phyloP scores from a whole-genome alignment of 2,888 invertebrate genomes.

The Odontothrips loti region DNA sequence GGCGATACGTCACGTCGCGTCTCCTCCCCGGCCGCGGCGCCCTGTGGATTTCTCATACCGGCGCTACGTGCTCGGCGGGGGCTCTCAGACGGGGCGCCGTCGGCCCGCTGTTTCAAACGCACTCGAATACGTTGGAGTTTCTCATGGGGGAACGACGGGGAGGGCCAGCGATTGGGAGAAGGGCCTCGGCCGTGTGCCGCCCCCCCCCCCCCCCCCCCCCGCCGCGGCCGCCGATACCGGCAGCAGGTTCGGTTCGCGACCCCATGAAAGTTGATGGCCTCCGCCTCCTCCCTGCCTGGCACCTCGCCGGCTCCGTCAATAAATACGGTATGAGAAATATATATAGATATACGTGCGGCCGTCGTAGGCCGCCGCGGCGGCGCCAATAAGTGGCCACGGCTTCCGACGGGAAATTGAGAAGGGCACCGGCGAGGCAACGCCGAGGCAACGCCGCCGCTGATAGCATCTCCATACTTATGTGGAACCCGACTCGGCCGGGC shows the following conservation, averaged over 20 bases:
- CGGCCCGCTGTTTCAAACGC: no score
- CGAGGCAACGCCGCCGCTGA: not conserved
- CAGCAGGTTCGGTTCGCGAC: not conserved
- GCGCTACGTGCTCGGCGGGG: no score
- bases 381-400: not conserved
- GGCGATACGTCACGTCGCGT: not conserved
- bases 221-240: not conserved
- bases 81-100: no score
- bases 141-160: no score
- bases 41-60: no score
- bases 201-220: not conserved
- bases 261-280: constrained; percentile 6
- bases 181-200: no score
- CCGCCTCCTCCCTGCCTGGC: no score
- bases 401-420: constrained; percentile 6
- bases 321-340: not conserved
- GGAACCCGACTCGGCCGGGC: not conserved
- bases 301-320: not conserved
- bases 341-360: no score
- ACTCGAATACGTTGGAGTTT: no score
- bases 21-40: not conserved
- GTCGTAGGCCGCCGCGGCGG: not conserved
- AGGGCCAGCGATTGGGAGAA: no score
- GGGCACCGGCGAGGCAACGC: not conserved
- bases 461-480: not conserved